Evolutionary conservation across 2,113 vertebrate species (phyloP).

Genomic region (Campylomormyrus numenius): DNA sequence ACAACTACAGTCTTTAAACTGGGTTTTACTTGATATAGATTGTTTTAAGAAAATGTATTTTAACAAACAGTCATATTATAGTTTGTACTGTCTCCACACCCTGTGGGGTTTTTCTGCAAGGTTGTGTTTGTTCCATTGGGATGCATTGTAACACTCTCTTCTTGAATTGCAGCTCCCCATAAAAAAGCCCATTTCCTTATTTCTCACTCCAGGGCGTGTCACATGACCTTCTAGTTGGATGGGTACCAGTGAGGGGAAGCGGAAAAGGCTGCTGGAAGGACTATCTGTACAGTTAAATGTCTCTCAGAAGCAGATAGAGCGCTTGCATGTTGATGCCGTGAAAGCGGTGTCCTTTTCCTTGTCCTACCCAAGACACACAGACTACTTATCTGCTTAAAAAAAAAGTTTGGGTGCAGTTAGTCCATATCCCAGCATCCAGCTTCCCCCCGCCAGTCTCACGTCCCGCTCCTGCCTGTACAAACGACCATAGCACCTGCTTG

Average conservation of each 20-base stretch:
- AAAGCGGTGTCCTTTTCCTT: not conserved
- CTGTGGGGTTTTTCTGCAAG: not conserved
- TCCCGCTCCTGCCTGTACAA: not conserved
- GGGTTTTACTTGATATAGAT: not conserved
- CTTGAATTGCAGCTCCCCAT: not conserved
- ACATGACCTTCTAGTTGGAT: not conserved
- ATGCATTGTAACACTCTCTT: not conserved
- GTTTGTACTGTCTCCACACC: not conserved
- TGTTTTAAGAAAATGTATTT: not conserved
- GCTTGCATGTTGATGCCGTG: not conserved
- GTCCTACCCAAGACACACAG: not conserved
- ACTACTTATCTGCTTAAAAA: not conserved
- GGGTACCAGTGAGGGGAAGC: not conserved
- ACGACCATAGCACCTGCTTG: conserved; percentile 11
- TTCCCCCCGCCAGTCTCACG: not conserved
- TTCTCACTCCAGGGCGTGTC: not conserved
- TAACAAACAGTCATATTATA: not conserved
- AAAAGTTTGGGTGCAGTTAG: not conserved
- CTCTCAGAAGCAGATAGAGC: not conserved
- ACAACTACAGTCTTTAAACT: not conserved
- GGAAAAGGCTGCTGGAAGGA: not conserved
- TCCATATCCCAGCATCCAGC: not conserved
- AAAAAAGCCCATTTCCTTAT: not conserved
- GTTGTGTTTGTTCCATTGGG: not conserved
- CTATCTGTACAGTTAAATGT: not conserved